Evolutionary conservation across 2,113 vertebrate species (phyloP), one percentile per base, ranked within the genome.

Genomic region (Lucifuga dentata): DNA sequence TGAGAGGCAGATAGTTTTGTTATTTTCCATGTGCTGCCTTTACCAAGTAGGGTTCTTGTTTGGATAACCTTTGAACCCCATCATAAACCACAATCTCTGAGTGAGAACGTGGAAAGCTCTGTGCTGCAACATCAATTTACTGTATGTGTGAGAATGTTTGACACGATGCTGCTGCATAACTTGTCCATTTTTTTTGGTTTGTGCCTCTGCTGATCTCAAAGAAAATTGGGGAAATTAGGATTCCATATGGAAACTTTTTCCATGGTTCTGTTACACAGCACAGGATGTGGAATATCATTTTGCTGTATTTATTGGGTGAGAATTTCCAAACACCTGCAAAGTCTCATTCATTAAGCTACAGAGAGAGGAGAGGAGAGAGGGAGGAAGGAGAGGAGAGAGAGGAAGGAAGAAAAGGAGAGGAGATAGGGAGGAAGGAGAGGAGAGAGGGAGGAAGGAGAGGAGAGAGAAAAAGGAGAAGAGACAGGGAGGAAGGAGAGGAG

Each of bases 261-360:
- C 12, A 6, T 32, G n/a, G 48, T 29, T 24, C 48, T 13, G 13
- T 16, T 71, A 46, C 41, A 40, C 45, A 36, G 40, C 5, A 2
- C 33, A 71, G 48, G 48, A 59, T 21, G 33, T 46, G 23, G 45
- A 39, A 46, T 33, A 1, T 50, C 3, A 33, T n/a, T 21, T 12
- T 17, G 32, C 11, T 52, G 3, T 48, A 23, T 61, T 73, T 68
- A 63, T 49, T 36, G 93, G 93, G 94, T 71, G 93, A 1, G 76
- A 83, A 21, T 92, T 95, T 4, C 0, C 15, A 41, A 39, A 72
- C 62, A 62, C 63, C 52, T 59, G 63, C 24, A 19, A 0, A 8
- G 8, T n/a, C 36, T 57, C 41, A 20, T 19, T 17, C 13, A 8
- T 24, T 36, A 23, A 15, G 2, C 3, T 8, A 1, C 2, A 11